Percentiles rank a stretch among this genome's conserved stretches.
Conservation (phyloP, 23 tunicate genomes). For the Halocynthia roretzi region DNA sequence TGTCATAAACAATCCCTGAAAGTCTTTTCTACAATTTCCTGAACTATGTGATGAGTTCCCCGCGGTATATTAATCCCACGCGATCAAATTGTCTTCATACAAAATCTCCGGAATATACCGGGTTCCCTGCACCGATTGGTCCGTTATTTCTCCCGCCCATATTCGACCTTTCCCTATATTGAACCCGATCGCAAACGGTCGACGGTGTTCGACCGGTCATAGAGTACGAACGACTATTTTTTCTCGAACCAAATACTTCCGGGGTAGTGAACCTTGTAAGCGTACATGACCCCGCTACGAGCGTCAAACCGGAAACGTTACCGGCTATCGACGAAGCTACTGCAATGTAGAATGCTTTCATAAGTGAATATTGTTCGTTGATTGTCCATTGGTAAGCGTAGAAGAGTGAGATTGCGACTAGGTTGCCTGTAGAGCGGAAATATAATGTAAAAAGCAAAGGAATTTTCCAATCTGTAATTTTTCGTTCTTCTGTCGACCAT, state of each 20-base stretch:
- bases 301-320: slow-evolving; percentile 8
- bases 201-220: not conserved
- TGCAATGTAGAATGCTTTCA: slow-evolving; percentile 45
- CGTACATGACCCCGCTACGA: slow-evolving; percentile 38
- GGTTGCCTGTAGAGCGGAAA: slow-evolving; percentile 16
- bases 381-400: slow-evolving; percentile 43
- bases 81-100: not conserved
- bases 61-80: slow-evolving; percentile 1
- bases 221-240: not conserved
- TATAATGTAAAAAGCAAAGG: not conserved
- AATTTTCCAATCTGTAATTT: not conserved
- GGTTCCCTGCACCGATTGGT: not conserved
- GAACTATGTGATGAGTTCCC: too few relatives aligned
- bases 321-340: slow-evolving; percentile 31
- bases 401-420: slow-evolving; percentile 19
- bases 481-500: too few relatives aligned
- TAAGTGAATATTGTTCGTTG: slow-evolving; percentile 36
- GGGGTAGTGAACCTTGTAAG: not conserved
- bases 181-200: slow-evolving; percentile 1
- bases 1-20: too few relatives aligned
- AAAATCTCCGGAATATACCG: not conserved
- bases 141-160: not conserved
- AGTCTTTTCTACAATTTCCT: too few relatives aligned
- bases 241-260: not conserved
- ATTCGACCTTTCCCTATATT: not conserved